These are phyloP conservation scores for Zaprionus ornatus DNA, from an alignment of 1,140 invertebrate genomes.

Conservation along the genomic window DNA sequence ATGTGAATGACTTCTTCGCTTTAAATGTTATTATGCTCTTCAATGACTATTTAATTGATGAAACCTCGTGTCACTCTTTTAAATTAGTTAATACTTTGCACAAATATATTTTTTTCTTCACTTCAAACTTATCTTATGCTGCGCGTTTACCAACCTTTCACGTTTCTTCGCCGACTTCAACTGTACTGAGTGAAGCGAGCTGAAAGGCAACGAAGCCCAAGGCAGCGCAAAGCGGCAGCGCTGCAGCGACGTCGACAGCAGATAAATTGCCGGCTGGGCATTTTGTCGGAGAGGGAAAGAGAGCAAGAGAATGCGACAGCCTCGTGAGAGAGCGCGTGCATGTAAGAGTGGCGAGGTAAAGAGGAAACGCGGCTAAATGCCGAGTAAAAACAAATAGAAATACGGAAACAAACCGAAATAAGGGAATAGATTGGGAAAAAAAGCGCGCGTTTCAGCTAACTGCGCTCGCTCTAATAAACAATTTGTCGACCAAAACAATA, in stretches of 20 bases:
- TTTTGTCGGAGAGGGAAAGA: conserved; percentile 38
- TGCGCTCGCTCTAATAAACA: conserved; percentile 13
- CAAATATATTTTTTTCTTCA: conserved; percentile 15
- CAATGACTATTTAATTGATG: neutral
- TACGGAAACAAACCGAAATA: conserved; percentile 52
- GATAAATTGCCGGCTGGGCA: conserved; percentile 54
- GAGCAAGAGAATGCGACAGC: neutral
- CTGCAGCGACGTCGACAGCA: conserved; percentile 44
- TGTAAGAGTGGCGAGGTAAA: conserved; percentile 30
- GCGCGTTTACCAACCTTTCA: conserved; percentile 63
- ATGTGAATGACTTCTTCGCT: neutral
- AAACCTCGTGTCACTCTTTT: conserved; percentile 27
- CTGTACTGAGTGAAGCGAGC: conserved; percentile 63
- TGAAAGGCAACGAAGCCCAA: conserved; percentile 47
- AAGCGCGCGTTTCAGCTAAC: conserved; percentile 54
- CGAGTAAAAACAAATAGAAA: conserved; percentile 76
- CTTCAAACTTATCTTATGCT: neutral
- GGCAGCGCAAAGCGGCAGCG: conserved; percentile 20
- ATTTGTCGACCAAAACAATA: conserved; percentile 14
- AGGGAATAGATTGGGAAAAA: conserved; percentile 48
- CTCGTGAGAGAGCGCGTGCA: conserved; percentile 4
- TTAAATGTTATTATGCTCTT: neutral
- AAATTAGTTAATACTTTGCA: conserved; percentile 24
- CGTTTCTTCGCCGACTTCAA: conserved; percentile 55
- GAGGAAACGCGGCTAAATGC: conserved; percentile 55